A percentile compares a stretch with the other conserved stretches of the same genome.
These are phyloP conservation scores for Tachina fera DNA, from an alignment of 2,888 invertebrate genomes.

Conservation along the genomic window DNA sequence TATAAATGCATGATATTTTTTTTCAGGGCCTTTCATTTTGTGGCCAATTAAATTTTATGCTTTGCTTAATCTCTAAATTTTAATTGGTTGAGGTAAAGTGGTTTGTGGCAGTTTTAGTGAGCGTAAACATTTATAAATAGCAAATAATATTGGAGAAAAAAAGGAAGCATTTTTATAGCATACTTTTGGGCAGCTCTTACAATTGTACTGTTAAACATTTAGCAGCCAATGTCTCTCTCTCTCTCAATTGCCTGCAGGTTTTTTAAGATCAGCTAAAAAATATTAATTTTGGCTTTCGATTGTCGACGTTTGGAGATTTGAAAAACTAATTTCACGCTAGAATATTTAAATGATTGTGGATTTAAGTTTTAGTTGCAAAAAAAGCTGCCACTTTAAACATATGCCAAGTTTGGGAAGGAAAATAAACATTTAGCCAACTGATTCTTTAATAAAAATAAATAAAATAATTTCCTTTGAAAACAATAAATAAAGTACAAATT, in stretches of 20 bases:
- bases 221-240: not conserved
- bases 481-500: no score
- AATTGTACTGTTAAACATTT: not conserved
- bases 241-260: not conserved
- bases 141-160: conserved; percentile 27
- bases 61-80: conserved; percentile 66
- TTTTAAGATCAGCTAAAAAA: conserved; percentile 29
- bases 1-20: conserved; percentile 4
- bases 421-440: no score
- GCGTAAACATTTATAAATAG: conserved; percentile 38
- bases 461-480: no score
- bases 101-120: conserved; percentile 39
- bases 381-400: conserved; percentile 9
- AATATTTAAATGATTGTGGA: conserved; percentile 8
- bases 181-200: conserved; percentile 16
- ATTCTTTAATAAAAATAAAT: no score
- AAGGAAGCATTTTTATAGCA: conserved; percentile 17
- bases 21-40: conserved; percentile 38
- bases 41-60: conserved; percentile 70
- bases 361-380: not conserved
- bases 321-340: conserved; percentile 18
- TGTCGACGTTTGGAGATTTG: not conserved
- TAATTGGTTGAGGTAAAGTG: conserved; percentile 55
- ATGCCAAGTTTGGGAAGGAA: not conserved
- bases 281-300: conserved; percentile 6